phyloP scores from a whole-genome alignment of 2,888 invertebrate species.

The Eucera pruinosa region DNA sequence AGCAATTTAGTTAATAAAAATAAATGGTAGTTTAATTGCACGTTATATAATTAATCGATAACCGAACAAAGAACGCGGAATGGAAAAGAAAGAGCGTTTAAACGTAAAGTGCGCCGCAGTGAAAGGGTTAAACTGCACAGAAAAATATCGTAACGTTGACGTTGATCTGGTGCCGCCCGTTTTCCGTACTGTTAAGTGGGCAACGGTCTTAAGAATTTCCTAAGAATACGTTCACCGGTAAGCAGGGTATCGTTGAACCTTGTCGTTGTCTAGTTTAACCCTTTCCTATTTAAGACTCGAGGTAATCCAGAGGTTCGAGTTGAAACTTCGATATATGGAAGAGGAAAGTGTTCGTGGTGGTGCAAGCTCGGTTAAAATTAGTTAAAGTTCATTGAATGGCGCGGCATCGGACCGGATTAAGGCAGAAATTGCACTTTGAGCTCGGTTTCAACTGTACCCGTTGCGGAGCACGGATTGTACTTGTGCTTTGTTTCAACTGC shows the following conservation, averaged over 20 bases:
- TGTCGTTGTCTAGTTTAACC: background rate
- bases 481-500: conserved; percentile 19
- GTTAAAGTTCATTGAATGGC: conserved; percentile 13
- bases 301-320: background rate
- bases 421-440: conserved; percentile 36
- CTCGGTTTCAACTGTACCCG: conserved; percentile 1
- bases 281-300: background rate
- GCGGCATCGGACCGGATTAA: conserved; percentile 13
- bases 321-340: conserved; percentile 12
- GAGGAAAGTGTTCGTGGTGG: conserved; percentile 17
- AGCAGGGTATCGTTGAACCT: background rate
- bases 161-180: too few relatives aligned
- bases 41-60: too few relatives aligned
- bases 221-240: background rate
- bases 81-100: too few relatives aligned
- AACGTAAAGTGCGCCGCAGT: too few relatives aligned
- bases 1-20: too few relatives aligned
- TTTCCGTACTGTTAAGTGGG: too few relatives aligned
- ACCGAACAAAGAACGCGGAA: too few relatives aligned
- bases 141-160: too few relatives aligned
- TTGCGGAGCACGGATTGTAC: background rate
- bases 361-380: conserved; percentile 18
- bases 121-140: too few relatives aligned
- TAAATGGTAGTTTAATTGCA: too few relatives aligned
- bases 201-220: too few relatives aligned